phyloP scores from a whole-genome alignment of 2,888 invertebrate species.

The Onthophagus sagittarius region DNA sequence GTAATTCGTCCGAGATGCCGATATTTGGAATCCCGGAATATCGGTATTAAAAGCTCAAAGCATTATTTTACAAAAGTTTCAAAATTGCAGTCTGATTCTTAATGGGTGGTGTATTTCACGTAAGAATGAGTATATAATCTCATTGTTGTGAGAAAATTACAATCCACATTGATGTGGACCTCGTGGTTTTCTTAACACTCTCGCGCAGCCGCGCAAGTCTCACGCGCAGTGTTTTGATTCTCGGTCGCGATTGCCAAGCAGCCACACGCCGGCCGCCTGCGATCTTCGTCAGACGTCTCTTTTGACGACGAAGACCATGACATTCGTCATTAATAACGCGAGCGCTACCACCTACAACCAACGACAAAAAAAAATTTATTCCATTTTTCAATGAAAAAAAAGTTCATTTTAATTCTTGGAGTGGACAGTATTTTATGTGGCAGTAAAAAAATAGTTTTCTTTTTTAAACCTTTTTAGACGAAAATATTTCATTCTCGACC shows the following conservation, averaged over 20 bases:
- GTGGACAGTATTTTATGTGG: neutral
- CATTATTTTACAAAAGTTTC: no score
- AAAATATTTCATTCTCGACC: neutral
- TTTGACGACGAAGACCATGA: conserved; percentile 28
- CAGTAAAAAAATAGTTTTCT: neutral
- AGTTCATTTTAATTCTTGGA: neutral
- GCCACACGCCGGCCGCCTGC: conserved; percentile 40
- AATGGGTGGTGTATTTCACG: no score
- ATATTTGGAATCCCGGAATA: no score
- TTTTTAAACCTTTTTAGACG: no score
- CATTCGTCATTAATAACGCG: neutral
- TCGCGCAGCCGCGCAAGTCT: neutral
- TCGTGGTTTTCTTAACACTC: neutral
- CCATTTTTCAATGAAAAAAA: neutral
- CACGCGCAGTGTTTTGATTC: conserved; percentile 37
- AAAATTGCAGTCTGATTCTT: no score
- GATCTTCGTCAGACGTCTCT: conserved; percentile 37
- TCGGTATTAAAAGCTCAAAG: no score
- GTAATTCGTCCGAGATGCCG: no score
- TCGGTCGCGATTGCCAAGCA: conserved; percentile 33
- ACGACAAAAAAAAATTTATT: neutral
- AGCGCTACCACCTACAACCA: neutral
- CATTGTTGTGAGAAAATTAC: no score
- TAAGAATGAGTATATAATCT: no score
- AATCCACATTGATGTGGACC: neutral